Evolutionary conservation across 2,797 vertebrate genomes (phyloP), one percentile per base, ranked within the genome.

Genomic region (Tinamus major): DNA sequence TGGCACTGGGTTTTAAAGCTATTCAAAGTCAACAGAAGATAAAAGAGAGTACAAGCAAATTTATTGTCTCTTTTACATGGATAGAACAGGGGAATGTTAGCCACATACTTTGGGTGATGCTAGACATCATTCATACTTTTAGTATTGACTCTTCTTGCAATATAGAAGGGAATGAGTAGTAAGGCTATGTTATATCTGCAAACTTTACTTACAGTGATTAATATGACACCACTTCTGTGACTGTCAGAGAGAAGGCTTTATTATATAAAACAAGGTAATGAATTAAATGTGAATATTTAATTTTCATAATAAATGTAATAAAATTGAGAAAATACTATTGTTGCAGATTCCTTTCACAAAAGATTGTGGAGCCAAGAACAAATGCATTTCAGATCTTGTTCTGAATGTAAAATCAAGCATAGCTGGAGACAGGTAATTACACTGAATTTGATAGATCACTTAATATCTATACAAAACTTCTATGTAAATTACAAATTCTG

Each of bases 341-440:
- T 97, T 97, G 39, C 96, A 98, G 98, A 98, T 98, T 92, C 97
- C 97, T 53, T 98, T 98, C 90, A 98, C 98, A 59, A 98, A 99
- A 92, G 98, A 99, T 90, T 99, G 99, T 96, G 99, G 99, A 91
- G 98, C 94, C 29, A 96, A 98, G 77, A 97, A 98, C 71, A 99
- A 95, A 96, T 99, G 99, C 94, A 98, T 99, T 71, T 98, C 99
- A 35, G 98, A 99, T 94, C 98, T 99, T 56, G 97, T 98, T 49
- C 97, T 99, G 83, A 93, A 65, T 90, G 98, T 98, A 31, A 78
- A 95, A 77, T 90, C 98, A 13, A 98, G 97, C 85, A 95, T 98
- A 61, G 96, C 92, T 89, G 96, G 94, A 93, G 90, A 90, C 95
- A 97, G 96, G 98, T 99, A 97, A 95, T 19, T 88, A 68, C 21